Conservation (phyloP, 2,113 vertebrate species). For the Hippocampus abdominalis region DNA sequence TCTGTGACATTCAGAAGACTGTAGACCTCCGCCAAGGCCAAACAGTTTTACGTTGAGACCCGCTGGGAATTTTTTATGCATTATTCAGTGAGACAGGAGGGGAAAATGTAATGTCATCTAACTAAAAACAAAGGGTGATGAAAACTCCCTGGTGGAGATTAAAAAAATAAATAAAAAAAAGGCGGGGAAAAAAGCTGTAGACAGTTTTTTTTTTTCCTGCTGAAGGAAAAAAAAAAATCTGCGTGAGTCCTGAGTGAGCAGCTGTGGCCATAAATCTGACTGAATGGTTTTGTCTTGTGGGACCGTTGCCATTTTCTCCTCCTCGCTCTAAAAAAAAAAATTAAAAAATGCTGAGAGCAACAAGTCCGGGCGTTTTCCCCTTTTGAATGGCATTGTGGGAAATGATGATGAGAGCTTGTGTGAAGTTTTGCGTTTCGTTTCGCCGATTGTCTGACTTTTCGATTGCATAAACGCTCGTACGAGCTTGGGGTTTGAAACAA, state of each 20-base stretch:
- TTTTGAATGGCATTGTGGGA: slow-evolving; percentile 35
- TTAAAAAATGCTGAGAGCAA: slow-evolving; percentile 15
- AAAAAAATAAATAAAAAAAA: not conserved
- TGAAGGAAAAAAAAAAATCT: not conserved
- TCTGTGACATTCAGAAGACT: not conserved
- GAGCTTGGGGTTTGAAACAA: not conserved
- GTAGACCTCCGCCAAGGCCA: not conserved
- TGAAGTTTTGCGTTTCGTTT: slow-evolving; percentile 5
- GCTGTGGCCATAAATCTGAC: not conserved
- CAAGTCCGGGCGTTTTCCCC: slow-evolving; percentile 32
- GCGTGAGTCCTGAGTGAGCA: slow-evolving; percentile 5
- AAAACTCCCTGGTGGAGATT: not conserved
- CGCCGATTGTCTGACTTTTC: not conserved
- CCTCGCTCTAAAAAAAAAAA: slow-evolving; percentile 16
- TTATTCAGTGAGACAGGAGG: not conserved
- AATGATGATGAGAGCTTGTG: not conserved
- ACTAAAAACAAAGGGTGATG: not conserved
- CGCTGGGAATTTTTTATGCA: not conserved
- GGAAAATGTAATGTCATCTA: not conserved
- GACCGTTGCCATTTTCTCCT: slow-evolving; percentile 10
- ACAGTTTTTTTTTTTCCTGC: no score
- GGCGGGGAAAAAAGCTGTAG: not conserved
- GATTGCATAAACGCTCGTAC: not conserved
- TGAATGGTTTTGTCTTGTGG: not conserved
- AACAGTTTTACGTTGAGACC: not conserved